phyloP scores from a whole-genome alignment of 2,797 vertebrate genomes.

The Antrozous pallidus region DNA sequence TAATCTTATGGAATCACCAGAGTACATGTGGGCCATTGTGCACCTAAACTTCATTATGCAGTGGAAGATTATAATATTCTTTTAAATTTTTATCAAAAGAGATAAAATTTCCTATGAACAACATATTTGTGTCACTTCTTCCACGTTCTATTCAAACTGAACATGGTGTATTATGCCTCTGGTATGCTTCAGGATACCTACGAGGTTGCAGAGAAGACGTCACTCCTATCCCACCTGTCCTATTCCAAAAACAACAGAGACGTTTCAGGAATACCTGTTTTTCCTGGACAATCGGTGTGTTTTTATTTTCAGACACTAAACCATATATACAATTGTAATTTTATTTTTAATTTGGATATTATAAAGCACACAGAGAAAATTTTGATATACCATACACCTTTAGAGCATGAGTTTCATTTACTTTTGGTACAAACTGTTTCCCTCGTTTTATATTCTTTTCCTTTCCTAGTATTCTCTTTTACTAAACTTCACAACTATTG shows the following conservation, averaged over 20 bases:
- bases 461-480: background rate
- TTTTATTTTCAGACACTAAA: background rate
- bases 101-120: background rate
- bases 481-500: background rate
- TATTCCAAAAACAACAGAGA: background rate
- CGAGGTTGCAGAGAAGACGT: background rate
- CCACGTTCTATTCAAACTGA: background rate
- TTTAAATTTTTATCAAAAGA: background rate
- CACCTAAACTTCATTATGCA: background rate
- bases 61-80: background rate
- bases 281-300: background rate
- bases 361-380: background rate
- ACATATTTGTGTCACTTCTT: background rate
- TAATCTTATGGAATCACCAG: background rate
- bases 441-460: background rate
- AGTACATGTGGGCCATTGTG: background rate
- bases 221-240: background rate
- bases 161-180: background rate
- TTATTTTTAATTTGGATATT: background rate
- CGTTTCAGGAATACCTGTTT: background rate
- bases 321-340: background rate
- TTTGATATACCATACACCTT: background rate
- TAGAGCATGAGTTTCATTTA: background rate
- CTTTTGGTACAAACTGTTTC: background rate
- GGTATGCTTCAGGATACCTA: accelerated